phyloP scores from a whole-genome alignment of 2,797 vertebrate genomes.

The Chaetodon trifasciatus region DNA sequence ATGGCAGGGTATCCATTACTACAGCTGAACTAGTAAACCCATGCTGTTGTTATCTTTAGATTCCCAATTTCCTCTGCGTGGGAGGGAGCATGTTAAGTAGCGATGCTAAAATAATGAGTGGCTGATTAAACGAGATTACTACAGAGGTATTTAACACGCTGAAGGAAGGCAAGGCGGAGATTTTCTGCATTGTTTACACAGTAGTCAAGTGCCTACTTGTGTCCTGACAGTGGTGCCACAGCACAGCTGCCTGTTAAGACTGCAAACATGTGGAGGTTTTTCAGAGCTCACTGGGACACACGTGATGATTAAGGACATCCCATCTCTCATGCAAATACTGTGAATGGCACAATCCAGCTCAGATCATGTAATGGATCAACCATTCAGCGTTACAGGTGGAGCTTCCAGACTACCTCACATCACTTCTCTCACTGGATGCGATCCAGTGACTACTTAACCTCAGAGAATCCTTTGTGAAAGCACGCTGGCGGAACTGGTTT shows the following conservation, averaged over 20 bases:
- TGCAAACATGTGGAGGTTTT: not conserved
- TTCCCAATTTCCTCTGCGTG: conserved; percentile 39
- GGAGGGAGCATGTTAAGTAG: conserved; percentile 41
- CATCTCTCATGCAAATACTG: not conserved
- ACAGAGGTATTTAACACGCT: conserved; percentile 63
- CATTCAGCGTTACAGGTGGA: not conserved
- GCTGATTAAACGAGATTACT: conserved; percentile 53
- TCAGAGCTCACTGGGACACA: not conserved
- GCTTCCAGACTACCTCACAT: too few species aligned
- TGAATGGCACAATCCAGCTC: not conserved
- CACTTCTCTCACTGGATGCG: too few species aligned
- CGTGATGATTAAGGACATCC: not conserved
- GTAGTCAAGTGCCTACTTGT: not conserved
- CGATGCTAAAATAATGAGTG: conserved; percentile 54
- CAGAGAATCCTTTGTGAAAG: too few species aligned
- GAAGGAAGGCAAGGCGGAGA: conserved; percentile 23
- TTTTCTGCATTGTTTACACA: not conserved
- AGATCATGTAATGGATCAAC: not conserved
- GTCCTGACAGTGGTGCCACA: not conserved
- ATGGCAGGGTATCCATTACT: conserved; percentile 75
- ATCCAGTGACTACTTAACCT: too few species aligned
- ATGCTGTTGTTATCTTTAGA: conserved; percentile 53
- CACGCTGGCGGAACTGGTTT: too few species aligned
- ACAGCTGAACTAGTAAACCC: conserved; percentile 59
- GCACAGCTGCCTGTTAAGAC: not conserved